A percentile compares a stretch with the other conserved stretches of the same genome.
Conservation (phyloP, 2,797 vertebrate genomes). For the Mus caroli region DNA sequence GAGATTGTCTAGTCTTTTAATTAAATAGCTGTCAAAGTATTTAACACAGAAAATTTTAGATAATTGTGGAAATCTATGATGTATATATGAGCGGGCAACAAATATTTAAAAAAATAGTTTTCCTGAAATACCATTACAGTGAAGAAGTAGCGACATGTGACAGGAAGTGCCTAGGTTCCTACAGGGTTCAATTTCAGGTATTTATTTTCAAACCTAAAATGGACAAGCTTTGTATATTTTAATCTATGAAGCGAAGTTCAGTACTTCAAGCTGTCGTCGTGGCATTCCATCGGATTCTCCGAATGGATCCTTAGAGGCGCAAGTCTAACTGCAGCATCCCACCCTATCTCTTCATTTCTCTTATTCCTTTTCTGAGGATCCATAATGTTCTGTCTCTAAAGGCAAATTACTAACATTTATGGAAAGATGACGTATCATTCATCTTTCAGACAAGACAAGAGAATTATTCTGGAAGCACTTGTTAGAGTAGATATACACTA, state of each 20-base stretch:
- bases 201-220: conserved; percentile 32
- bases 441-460: no score
- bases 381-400: not conserved
- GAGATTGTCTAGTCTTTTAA: not conserved
- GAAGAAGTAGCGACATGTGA: not conserved
- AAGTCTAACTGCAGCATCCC: not conserved
- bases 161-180: not conserved
- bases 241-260: not conserved
- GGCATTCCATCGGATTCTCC: not conserved
- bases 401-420: conserved; percentile 53
- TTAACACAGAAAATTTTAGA: conserved; percentile 46
- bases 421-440: conserved; percentile 45
- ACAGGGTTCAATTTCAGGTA: conserved; percentile 19
- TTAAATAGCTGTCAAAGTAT: not conserved
- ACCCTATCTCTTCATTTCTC: conserved; percentile 21
- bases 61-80: not conserved
- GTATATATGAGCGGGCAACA: conserved; percentile 31
- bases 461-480: not conserved
- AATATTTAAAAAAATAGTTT: conserved; percentile 53
- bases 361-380: not conserved
- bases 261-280: not conserved
- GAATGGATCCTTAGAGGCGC: not conserved
- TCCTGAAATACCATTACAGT: conserved; percentile 14
- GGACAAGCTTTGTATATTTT: not conserved
- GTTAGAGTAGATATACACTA: not conserved